Percentiles rank a stretch among this genome's conserved stretches.
Conservation (phyloP, 2,113 vertebrate genomes). For the Glaucomys volans region DNA sequence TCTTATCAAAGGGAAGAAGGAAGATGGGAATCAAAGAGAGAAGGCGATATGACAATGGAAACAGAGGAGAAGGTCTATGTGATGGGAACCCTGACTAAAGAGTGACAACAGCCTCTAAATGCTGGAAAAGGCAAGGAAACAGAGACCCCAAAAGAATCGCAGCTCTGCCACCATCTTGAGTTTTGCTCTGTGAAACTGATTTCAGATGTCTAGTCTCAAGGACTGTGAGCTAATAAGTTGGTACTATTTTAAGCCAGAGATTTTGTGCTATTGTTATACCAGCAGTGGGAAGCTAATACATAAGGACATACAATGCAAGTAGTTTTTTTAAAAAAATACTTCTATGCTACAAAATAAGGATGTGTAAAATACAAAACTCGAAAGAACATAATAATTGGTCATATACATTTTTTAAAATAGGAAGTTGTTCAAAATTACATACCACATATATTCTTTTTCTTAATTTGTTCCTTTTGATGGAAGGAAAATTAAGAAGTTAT, state of each 20-base stretch:
- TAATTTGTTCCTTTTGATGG: not conserved
- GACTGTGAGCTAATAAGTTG: not conserved
- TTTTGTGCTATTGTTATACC: not conserved
- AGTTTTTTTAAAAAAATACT: not conserved
- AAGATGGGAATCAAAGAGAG: not conserved
- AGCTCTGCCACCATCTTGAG: not conserved
- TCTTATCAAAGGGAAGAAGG: not conserved
- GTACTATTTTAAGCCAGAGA: not conserved
- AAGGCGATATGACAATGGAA: not conserved
- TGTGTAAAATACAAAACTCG: not conserved
- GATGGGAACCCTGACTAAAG: not conserved
- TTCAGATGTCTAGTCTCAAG: not conserved
- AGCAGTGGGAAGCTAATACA: conserved; percentile 5
- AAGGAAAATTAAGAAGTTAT: conserved; percentile 19
- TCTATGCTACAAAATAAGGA: not conserved
- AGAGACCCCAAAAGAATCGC: not conserved
- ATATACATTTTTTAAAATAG: not conserved
- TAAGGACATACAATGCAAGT: not conserved
- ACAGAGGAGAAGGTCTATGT: not conserved
- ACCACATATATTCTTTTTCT: not conserved
- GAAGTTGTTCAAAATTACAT: not conserved
- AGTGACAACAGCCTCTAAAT: not conserved
- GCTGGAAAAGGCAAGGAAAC: not conserved
- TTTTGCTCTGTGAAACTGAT: not conserved
- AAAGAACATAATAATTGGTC: not conserved